Conservation (phyloP, 2,888 invertebrate species). For the Agrotis puta region DNA sequence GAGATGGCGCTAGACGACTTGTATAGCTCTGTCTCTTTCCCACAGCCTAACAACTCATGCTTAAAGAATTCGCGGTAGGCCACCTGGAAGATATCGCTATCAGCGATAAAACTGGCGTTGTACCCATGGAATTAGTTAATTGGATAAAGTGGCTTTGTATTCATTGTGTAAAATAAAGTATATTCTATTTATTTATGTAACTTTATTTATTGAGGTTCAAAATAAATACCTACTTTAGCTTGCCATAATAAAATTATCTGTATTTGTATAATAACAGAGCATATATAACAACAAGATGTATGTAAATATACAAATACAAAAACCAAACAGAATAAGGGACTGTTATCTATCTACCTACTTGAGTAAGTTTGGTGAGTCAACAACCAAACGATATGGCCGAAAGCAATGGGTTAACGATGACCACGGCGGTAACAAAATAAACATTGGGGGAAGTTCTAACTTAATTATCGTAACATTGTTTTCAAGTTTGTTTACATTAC, state of each 20-base stretch:
- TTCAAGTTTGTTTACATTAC: conserved; percentile 50
- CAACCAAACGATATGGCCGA: conserved; percentile 29
- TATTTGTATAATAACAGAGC: background rate
- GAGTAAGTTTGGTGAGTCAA: conserved; percentile 48
- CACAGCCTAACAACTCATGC: no score
- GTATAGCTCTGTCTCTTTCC: no score
- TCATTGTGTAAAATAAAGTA: no score
- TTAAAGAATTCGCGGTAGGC: no score
- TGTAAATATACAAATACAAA: conserved; percentile 14
- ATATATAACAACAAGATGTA: background rate
- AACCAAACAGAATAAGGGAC: conserved; percentile 24
- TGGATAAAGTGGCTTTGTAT: no score
- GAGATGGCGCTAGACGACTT: no score
- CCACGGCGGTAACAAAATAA: conserved; percentile 49
- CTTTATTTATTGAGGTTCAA: background rate
- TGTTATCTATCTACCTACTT: conserved; percentile 36
- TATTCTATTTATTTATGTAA: background rate
- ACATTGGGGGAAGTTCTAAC: conserved; percentile 46
- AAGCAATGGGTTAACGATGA: conserved; percentile 52
- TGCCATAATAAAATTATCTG: background rate
- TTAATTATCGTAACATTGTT: conserved; percentile 49
- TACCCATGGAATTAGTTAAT: no score
- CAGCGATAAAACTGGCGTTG: no score
- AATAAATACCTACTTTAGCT: background rate
- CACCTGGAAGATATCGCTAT: no score